A percentile compares a stretch with the other conserved stretches of the same genome.
Evolutionary conservation across 1,140 invertebrate genomes (phyloP).

Genomic region (Nixonia krombeini): DNA sequence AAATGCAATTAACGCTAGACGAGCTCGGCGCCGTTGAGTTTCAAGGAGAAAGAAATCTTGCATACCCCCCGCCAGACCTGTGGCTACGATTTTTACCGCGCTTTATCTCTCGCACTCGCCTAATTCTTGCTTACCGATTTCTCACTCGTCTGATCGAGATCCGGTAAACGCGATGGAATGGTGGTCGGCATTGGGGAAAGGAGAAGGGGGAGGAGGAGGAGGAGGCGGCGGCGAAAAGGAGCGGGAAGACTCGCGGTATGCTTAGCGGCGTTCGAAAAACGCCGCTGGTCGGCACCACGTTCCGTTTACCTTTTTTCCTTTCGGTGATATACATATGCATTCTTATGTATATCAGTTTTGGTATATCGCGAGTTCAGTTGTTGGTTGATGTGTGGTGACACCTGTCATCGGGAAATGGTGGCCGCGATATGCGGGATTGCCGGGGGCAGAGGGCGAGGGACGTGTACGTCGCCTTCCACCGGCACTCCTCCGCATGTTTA

Average conservation of each 20-base stretch:
- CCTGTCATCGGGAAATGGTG: constrained; percentile 56
- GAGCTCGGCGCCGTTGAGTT: no score
- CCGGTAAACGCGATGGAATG: constrained; percentile 16
- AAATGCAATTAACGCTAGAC: constrained; percentile 41
- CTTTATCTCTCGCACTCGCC: constrained; percentile 4
- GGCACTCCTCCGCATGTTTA: constrained; percentile 52
- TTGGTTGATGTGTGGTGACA: constrained; percentile 67
- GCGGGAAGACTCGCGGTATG: no score
- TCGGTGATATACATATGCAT: constrained; percentile 18
- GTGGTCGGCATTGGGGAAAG: neutral
- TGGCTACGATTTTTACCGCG: neutral
- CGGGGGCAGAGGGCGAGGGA: constrained; percentile 52
- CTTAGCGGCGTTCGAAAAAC: no score
- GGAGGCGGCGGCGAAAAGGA: no score
- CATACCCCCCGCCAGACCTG: neutral
- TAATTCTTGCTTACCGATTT: constrained; percentile 4
- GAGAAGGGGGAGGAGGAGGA: no score
- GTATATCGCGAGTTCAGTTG: constrained; percentile 55
- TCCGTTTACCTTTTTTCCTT: constrained; percentile 6
- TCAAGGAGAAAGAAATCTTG: neutral
- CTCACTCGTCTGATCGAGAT: constrained; percentile 7
- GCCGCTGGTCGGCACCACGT: constrained; percentile 28
- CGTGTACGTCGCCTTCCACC: constrained; percentile 53
- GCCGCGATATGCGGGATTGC: constrained; percentile 35
- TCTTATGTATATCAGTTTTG: constrained; percentile 20